Evolutionary conservation across 2,797 vertebrate genomes (phyloP).

Genomic region (Streptopelia turtur): DNA sequence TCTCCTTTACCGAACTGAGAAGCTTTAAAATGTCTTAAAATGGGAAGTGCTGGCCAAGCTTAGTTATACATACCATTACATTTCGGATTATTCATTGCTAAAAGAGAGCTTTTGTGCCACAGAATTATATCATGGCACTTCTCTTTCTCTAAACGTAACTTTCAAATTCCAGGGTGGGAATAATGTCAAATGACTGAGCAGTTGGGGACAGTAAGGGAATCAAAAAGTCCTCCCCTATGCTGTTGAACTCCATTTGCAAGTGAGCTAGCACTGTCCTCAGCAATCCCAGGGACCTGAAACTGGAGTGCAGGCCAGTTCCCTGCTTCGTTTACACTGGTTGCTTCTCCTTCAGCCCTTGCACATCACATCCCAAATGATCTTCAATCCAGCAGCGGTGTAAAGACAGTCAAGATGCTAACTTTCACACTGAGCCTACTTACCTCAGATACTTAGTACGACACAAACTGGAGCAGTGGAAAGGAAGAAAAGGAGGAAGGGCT

Average conservation of each 20-base stretch:
- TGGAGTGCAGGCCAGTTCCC: neutral
- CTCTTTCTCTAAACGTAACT: neutral
- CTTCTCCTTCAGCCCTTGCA: neutral
- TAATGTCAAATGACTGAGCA: constrained; percentile 24
- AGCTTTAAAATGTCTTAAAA: neutral
- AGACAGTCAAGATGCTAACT: neutral
- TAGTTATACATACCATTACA: neutral
- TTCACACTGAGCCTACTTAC: neutral
- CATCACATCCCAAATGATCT: neutral
- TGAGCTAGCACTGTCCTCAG: constrained; percentile 3
- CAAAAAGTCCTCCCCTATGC: neutral
- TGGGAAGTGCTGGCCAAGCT: neutral
- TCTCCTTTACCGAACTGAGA: neutral
- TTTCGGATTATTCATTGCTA: neutral
- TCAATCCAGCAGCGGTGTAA: neutral
- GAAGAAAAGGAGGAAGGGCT: neutral
- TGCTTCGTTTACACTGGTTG: neutral
- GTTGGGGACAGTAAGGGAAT: neutral
- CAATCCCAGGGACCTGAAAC: neutral
- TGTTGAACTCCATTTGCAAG: neutral
- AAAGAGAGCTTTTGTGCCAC: neutral
- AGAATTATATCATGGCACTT: neutral
- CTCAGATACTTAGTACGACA: neutral
- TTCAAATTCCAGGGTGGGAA: neutral
- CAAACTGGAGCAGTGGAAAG: neutral